These are phyloP conservation scores for Dipodomys spectabilis DNA, from an alignment of 2,113 vertebrate genomes.

Conservation along the genomic window DNA sequence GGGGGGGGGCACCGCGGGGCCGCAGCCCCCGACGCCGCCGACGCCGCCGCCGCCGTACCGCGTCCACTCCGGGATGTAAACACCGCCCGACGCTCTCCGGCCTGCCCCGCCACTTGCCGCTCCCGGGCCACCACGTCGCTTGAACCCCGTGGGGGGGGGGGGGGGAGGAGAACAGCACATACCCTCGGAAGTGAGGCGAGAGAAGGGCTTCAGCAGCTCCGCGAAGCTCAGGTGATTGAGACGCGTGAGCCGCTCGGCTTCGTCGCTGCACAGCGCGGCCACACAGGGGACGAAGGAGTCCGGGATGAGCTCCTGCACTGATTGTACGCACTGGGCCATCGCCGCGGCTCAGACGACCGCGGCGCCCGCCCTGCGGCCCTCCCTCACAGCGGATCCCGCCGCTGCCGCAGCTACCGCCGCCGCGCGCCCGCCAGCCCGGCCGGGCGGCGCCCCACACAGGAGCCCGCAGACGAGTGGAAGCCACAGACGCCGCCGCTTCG, in stretches of 20 bases:
- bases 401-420: conserved; percentile 62
- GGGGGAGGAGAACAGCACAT: conserved; percentile 67
- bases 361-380: conserved; percentile 54
- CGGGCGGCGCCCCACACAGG: conserved; percentile 68
- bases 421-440: conserved; percentile 60
- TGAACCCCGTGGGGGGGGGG: background rate
- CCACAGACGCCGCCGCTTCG: background rate
- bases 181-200: conserved; percentile 98
- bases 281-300: conserved; percentile 98
- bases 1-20: background rate
- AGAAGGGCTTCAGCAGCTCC: conserved; percentile 96
- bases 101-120: background rate
- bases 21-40: background rate
- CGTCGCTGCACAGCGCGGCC: conserved; percentile 95
- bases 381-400: background rate
- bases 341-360: conserved; percentile 50
- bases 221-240: conserved; percentile 96
- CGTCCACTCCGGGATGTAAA: conserved; percentile 11
- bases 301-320: conserved; percentile 97
- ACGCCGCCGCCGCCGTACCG: background rate
- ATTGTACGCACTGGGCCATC: conserved; percentile 97
- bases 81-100: background rate
- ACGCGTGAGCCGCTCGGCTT: conserved; percentile 93
- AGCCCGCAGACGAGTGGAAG: background rate
- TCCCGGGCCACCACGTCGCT: background rate